Conservation (phyloP, 1,140 invertebrate genomes). For the Nephila pilipes region DNA sequence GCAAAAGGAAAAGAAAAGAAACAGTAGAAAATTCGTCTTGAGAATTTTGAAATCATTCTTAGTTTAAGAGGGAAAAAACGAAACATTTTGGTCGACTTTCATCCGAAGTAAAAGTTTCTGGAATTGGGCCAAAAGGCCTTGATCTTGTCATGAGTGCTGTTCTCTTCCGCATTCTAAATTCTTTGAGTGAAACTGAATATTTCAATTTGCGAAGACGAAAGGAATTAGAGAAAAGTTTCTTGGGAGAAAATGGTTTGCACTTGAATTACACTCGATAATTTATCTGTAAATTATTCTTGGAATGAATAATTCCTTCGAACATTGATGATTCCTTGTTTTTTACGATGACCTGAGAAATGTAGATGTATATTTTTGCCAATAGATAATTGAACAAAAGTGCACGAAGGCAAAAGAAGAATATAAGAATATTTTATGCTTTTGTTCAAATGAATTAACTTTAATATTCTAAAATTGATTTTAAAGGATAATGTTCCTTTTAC, state of each 20-base stretch:
- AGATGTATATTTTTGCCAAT: too few relatives aligned
- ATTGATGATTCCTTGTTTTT: too few relatives aligned
- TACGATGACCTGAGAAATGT: too few relatives aligned
- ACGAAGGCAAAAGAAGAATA: too few relatives aligned
- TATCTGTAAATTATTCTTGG: not conserved
- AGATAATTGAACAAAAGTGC: too few relatives aligned
- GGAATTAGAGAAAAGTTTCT: not conserved
- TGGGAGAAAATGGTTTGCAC: not conserved
- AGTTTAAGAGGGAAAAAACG: not conserved
- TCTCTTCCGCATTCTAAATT: conserved; percentile 5
- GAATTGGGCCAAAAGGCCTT: conserved; percentile 34
- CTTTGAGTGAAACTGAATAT: conserved; percentile 23
- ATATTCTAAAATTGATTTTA: too few relatives aligned
- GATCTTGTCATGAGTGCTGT: conserved; percentile 20
- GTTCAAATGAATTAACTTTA: too few relatives aligned
- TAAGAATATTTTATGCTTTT: too few relatives aligned
- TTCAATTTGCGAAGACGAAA: not conserved
- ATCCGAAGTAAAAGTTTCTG: conserved; percentile 41
- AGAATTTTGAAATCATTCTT: conserved; percentile 50
- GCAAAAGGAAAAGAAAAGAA: not conserved
- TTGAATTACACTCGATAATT: not conserved
- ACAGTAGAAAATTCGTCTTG: conserved; percentile 33
- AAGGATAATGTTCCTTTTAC: too few relatives aligned
- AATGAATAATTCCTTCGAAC: not conserved
- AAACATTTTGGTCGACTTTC: conserved; percentile 52